A percentile compares a stretch with the other conserved stretches of the same genome.
Conservation (phyloP, 2,113 vertebrate species). For the Phaethon lepturus region DNA sequence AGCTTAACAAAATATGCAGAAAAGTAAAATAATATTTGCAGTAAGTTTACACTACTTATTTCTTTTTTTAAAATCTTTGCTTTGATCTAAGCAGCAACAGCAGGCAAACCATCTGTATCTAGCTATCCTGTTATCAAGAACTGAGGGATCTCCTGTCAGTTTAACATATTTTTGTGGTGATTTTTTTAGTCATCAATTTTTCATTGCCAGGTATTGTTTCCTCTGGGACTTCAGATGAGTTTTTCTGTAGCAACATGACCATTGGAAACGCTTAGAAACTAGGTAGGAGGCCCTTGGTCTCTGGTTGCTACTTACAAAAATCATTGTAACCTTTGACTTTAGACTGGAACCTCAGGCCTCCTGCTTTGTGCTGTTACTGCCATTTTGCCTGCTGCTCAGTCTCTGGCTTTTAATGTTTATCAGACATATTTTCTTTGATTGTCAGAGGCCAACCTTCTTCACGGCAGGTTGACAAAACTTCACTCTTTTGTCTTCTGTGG, state of each 20-base stretch:
- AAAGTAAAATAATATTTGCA: background rate
- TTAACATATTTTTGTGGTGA: background rate
- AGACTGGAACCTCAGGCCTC: background rate
- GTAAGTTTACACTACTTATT: background rate
- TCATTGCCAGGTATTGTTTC: background rate
- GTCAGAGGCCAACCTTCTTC: background rate
- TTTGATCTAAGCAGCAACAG: background rate
- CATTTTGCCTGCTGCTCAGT: background rate
- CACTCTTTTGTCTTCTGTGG: background rate
- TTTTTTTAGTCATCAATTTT: background rate
- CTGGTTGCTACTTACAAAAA: background rate
- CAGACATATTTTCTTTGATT: background rate
- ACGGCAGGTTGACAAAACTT: background rate
- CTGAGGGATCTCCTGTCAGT: background rate
- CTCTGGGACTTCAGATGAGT: background rate
- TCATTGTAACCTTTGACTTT: background rate
- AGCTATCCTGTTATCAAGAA: background rate
- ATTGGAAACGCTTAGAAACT: background rate
- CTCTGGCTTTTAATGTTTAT: background rate
- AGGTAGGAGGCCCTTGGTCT: background rate
- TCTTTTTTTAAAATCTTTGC: background rate
- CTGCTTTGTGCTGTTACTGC: background rate
- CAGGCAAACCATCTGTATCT: background rate
- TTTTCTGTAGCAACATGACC: background rate
- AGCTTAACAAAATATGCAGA: background rate